Evolutionary conservation across 2,797 vertebrate species (phyloP).

Genomic region (Acrossocheilus fasciatus): DNA sequence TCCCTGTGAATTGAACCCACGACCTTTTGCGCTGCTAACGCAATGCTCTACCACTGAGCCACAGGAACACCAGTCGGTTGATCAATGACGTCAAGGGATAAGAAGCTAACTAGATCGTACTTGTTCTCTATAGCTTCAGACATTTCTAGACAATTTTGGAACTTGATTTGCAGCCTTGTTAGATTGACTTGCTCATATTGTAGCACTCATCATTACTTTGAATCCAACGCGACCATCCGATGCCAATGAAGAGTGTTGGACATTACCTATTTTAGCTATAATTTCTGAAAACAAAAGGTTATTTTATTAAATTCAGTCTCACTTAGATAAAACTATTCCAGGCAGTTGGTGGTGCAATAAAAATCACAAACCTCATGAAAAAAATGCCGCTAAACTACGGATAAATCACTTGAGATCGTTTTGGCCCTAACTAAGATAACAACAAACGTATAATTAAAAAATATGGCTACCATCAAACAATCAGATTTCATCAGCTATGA

Average conservation of each 20-base stretch:
- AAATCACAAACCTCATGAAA: neutral
- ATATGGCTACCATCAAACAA: neutral
- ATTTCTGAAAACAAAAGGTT: neutral
- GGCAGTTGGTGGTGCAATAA: neutral
- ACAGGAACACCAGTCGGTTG: too few relatives aligned
- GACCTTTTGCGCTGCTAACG: too few relatives aligned
- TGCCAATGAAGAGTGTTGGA: neutral
- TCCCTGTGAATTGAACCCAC: too few relatives aligned
- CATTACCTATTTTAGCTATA: neutral
- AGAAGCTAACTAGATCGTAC: neutral
- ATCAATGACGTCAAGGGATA: neutral
- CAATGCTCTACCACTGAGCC: too few relatives aligned
- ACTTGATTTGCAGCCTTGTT: neutral
- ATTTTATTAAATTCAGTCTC: neutral
- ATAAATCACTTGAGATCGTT: neutral
- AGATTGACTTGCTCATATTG: neutral
- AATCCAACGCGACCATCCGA: neutral
- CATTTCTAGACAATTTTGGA: neutral
- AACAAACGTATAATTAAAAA: neutral
- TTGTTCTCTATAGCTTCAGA: neutral
- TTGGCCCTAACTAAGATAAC: neutral
- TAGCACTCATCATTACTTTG: neutral
- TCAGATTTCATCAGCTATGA: neutral
- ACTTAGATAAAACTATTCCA: neutral
- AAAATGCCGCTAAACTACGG: neutral